Evolutionary conservation across 2,113 vertebrate genomes (phyloP).

Genomic region (Tauraco erythrolophus): DNA sequence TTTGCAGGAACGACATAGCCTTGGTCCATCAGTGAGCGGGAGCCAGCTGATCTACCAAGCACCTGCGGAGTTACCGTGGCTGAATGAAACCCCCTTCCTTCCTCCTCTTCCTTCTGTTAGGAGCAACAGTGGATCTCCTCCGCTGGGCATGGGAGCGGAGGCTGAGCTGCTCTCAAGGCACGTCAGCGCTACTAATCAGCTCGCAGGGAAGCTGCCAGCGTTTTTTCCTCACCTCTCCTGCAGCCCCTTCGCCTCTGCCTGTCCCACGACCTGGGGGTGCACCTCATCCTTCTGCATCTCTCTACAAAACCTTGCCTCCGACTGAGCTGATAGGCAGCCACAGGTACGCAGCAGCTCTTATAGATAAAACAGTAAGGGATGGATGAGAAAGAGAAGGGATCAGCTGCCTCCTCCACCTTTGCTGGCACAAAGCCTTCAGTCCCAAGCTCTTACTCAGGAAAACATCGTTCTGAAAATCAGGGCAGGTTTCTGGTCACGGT

Average conservation of each 20-base stretch:
- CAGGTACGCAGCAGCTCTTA: background rate
- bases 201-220: background rate
- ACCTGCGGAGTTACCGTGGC: background rate
- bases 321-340: background rate
- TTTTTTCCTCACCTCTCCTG: background rate
- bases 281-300: background rate
- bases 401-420: background rate
- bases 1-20: background rate
- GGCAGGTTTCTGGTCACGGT: background rate
- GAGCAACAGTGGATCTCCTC: background rate
- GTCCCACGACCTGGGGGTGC: background rate
- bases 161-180: slow-evolving; percentile 2
- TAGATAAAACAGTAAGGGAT: background rate
- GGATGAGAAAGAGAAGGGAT: background rate
- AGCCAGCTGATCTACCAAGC: background rate
- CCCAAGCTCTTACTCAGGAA: background rate
- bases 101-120: background rate
- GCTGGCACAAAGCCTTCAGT: background rate
- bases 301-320: background rate
- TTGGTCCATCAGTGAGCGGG: background rate
- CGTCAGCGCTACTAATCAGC: background rate
- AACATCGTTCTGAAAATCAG: background rate
- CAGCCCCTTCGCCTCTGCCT: background rate
- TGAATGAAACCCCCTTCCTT: background rate
- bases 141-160: background rate